These are phyloP conservation scores for Chloroceryle inda DNA, from an alignment of 2,797 vertebrate genomes.

Conservation along the genomic window DNA sequence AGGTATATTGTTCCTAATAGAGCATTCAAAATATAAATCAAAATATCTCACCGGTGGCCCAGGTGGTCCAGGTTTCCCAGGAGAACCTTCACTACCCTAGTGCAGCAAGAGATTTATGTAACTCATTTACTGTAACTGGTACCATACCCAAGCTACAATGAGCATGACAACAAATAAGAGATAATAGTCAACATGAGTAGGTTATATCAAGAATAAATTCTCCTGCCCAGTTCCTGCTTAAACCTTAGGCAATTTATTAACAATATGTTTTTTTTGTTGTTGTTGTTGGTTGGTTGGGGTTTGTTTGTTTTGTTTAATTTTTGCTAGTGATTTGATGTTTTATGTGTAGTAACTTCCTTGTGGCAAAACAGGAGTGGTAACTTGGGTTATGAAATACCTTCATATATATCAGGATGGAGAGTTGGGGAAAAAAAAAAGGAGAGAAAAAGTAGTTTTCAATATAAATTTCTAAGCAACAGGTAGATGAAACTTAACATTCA, in stretches of 20 bases:
- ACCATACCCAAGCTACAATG: not conserved
- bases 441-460: not conserved
- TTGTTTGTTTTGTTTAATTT: not conserved
- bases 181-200: not conserved
- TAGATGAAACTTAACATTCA: not conserved
- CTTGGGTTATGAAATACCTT: not conserved
- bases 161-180: not conserved
- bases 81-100: constrained; percentile 92
- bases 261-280: not conserved
- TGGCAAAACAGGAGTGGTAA: not conserved
- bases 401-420: not conserved
- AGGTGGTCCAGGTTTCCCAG: constrained; percentile 91
- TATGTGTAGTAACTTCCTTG: not conserved
- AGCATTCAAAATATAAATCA: not conserved
- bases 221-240: not conserved
- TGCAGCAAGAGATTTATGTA: constrained; percentile 55
- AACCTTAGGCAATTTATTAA: not conserved
- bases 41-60: constrained; percentile 92
- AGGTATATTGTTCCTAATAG: not conserved
- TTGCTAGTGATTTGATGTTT: not conserved
- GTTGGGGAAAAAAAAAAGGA: not conserved
- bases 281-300: too few relatives aligned
- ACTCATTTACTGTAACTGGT: not conserved
- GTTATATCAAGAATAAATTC: not conserved
- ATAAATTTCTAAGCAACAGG: not conserved